Percentiles rank a stretch among this genome's conserved stretches.
These are phyloP conservation scores for Bombus consobrinus DNA, from an alignment of 1,140 invertebrate species.

Conservation along the genomic window DNA sequence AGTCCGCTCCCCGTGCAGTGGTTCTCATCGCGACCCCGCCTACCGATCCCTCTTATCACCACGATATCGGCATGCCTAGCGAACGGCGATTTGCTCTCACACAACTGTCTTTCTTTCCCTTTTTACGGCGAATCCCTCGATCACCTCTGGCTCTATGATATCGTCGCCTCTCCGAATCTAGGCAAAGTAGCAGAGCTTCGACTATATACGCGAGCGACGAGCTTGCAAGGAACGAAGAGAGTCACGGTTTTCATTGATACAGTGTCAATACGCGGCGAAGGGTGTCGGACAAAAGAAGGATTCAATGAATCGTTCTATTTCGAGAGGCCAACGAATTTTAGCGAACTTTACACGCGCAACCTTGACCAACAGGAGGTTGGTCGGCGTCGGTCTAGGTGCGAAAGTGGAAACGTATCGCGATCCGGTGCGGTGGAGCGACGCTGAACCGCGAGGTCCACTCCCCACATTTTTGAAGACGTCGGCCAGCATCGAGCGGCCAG, in stretches of 20 bases:
- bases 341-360: neutral
- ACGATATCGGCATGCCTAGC: conserved; percentile 11
- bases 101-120: neutral
- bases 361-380: conserved; percentile 21
- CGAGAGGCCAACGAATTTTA: neutral
- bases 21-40: conserved; percentile 77
- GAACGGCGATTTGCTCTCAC: neutral
- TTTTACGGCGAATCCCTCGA: neutral
- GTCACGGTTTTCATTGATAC: neutral
- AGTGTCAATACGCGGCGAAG: neutral
- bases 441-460: conserved; percentile 70
- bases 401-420: conserved; percentile 20
- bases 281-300: neutral
- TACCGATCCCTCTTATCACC: conserved; percentile 30
- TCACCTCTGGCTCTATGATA: neutral
- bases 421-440: conserved; percentile 17
- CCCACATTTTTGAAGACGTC: conserved; percentile 78
- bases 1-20: conserved; percentile 73
- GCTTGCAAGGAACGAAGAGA: neutral
- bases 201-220: neutral
- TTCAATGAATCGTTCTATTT: neutral
- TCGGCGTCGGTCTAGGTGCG: neutral
- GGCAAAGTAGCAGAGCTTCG: neutral
- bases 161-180: neutral
- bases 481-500: conserved; percentile 61